Conservation (phyloP, 2,113 vertebrate genomes). For the Amazona guildingii region DNA sequence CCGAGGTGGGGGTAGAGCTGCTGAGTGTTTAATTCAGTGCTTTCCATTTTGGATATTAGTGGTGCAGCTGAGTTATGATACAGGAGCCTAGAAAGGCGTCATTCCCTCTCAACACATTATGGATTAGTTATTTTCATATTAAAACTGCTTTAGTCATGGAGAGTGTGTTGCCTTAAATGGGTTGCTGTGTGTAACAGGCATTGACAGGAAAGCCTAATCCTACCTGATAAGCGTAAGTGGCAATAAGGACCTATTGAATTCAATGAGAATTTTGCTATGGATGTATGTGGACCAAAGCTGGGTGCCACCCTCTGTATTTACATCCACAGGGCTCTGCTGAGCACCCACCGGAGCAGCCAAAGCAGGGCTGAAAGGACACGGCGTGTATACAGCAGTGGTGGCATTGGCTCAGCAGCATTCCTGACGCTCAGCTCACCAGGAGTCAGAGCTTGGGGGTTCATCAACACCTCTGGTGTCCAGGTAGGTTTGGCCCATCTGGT, state of each 20-base stretch:
- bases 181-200: constrained; percentile 19
- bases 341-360: accelerated
- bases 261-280: not conserved
- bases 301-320: not conserved
- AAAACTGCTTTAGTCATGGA: constrained; percentile 57
- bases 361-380: not conserved
- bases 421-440: not conserved
- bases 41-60: constrained; percentile 33
- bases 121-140: constrained; percentile 68
- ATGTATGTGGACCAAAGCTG: not conserved
- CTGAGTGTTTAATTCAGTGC: constrained; percentile 31
- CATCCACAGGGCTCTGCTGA: not conserved
- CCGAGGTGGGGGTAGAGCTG: not conserved
- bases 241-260: not conserved
- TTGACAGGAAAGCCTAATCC: not conserved
- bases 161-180: constrained; percentile 52
- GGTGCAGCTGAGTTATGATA: constrained; percentile 38
- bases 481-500: not conserved
- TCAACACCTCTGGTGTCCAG: not conserved
- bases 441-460: accelerated
- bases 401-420: not conserved
- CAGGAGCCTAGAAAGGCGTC: constrained; percentile 39
- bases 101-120: constrained; percentile 57
- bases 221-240: not conserved
- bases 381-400: not conserved